Evolutionary conservation across 2,113 vertebrate genomes (phyloP).

Genomic region (Scytalopus superciliaris): DNA sequence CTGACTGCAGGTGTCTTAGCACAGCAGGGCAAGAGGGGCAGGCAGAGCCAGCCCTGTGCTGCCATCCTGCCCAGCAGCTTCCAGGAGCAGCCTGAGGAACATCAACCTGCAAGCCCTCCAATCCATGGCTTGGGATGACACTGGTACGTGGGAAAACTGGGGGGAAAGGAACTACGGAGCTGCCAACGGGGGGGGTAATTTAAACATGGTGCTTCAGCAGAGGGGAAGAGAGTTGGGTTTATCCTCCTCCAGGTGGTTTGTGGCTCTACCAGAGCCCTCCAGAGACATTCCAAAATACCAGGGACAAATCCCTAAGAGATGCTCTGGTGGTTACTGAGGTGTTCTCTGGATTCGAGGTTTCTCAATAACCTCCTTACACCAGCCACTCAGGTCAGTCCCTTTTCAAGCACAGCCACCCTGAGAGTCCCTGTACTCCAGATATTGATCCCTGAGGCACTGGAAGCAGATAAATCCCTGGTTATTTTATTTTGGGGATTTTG

Average conservation of each 20-base stretch:
- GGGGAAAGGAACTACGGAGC: background rate
- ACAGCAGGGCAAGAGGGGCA: background rate
- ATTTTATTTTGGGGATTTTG: background rate
- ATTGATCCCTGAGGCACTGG: too few species aligned
- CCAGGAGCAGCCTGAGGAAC: background rate
- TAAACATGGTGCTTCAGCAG: background rate
- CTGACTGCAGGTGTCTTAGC: background rate
- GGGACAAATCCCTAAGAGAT: background rate
- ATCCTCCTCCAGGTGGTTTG: background rate
- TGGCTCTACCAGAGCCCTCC: background rate
- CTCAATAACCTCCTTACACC: background rate
- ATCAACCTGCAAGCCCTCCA: background rate
- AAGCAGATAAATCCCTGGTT: background rate
- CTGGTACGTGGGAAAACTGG: background rate
- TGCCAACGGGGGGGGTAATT: background rate
- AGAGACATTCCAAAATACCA: background rate
- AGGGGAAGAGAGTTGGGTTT: background rate
- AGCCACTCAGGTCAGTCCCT: background rate
- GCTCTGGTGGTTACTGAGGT: background rate
- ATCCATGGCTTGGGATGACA: background rate
- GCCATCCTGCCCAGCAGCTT: background rate
- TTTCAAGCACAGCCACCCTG: background rate
- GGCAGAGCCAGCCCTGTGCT: background rate
- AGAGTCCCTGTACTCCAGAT: rapidly evolving
- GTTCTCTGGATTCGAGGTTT: background rate